Evolutionary conservation across 1,140 invertebrate species (phyloP).

Genomic region (Hydropsyche tenuis): DNA sequence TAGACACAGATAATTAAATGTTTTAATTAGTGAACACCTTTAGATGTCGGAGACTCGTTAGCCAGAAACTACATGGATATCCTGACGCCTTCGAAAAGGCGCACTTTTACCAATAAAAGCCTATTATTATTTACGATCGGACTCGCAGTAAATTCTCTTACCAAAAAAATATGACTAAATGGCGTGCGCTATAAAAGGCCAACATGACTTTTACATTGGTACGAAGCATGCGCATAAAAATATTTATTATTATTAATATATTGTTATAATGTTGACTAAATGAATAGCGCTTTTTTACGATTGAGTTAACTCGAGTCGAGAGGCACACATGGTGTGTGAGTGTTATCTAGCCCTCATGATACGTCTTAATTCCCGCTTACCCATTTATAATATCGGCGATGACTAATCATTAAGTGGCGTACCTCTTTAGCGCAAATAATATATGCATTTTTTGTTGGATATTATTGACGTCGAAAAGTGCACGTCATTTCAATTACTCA

Average conservation of each 20-base stretch:
- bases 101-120: constrained; percentile 21
- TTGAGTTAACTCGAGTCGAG: constrained; percentile 17
- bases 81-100: constrained; percentile 25
- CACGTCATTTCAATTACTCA: constrained; percentile 14
- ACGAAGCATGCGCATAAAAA: constrained; percentile 1
- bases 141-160: constrained; percentile 14
- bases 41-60: constrained; percentile 30
- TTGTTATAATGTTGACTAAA: constrained; percentile 25
- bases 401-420: constrained; percentile 13
- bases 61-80: constrained; percentile 12
- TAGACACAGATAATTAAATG: constrained; percentile 47
- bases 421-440: constrained; percentile 5
- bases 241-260: constrained; percentile 16
- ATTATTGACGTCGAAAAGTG: neutral
- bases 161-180: constrained; percentile 24
- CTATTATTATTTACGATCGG: constrained; percentile 33
- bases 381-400: neutral
- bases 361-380: neutral
- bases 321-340: neutral
- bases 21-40: constrained; percentile 44
- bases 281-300: constrained; percentile 23
- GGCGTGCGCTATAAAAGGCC: constrained; percentile 32
- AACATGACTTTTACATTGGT: constrained; percentile 31
- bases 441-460: neutral
- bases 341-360: neutral